These are phyloP conservation scores for Gallinago solitaria DNA, from an alignment of 2,797 vertebrate species.

Conservation along the genomic window DNA sequence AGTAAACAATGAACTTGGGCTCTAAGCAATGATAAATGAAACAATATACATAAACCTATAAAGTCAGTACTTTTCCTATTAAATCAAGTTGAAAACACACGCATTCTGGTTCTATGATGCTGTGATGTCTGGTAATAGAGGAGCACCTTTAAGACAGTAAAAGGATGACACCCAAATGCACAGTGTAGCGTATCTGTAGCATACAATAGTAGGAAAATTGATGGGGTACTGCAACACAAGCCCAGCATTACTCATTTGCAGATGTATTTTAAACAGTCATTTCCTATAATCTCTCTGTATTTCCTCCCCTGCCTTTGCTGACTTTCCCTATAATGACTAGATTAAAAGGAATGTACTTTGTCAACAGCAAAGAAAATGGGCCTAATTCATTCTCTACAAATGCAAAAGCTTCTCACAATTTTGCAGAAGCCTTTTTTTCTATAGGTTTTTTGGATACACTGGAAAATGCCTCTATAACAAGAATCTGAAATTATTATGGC, in stretches of 20 bases:
- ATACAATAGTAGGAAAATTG: slow-evolving; percentile 1
- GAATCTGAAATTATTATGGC: slow-evolving; percentile 10
- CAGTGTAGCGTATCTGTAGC: neutral
- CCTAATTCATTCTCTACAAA: slow-evolving; percentile 41
- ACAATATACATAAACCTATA: neutral
- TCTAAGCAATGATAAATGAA: neutral
- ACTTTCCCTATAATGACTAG: slow-evolving; percentile 57
- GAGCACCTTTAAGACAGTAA: neutral
- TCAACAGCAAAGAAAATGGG: slow-evolving; percentile 51
- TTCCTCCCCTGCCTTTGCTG: slow-evolving; percentile 57
- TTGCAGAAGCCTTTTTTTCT: neutral
- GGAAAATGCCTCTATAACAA: neutral
- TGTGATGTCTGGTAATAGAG: neutral
- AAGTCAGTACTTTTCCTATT: neutral
- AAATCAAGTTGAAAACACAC: neutral
- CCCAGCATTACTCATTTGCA: slow-evolving; percentile 60
- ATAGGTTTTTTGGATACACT: neutral
- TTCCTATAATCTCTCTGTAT: slow-evolving; percentile 63
- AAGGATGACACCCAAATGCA: slow-evolving; percentile 2
- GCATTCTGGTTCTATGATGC: neutral
- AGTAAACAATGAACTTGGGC: neutral
- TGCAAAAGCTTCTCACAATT: slow-evolving; percentile 9
- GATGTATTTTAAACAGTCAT: slow-evolving; percentile 65
- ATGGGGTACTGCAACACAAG: slow-evolving; percentile 26
- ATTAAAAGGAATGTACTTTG: slow-evolving; percentile 59